These are phyloP conservation scores for Gyps fulvus DNA, from an alignment of 2,113 vertebrate species.

Conservation along the genomic window DNA sequence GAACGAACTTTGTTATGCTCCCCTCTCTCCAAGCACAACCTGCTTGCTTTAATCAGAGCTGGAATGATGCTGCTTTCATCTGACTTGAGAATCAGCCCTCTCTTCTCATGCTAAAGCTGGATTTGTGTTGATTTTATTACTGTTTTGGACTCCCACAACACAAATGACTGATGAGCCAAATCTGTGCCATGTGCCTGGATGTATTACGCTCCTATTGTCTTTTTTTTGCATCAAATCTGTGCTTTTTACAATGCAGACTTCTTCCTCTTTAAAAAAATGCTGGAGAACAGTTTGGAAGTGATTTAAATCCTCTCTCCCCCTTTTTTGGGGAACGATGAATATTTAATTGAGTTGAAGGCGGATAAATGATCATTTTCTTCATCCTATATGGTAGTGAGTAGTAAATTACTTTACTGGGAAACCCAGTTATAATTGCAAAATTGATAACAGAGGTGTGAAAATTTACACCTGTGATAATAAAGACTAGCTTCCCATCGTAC, in stretches of 20 bases:
- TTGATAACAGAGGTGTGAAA: conserved; percentile 66
- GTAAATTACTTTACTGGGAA: conserved; percentile 52
- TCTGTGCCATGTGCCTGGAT: not conserved
- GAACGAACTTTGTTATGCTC: not conserved
- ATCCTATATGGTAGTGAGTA: conserved; percentile 21
- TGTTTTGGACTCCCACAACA: conserved; percentile 31
- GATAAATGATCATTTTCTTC: conserved; percentile 61
- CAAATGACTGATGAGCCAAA: conserved; percentile 57
- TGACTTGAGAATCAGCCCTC: conserved; percentile 28
- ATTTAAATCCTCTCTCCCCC: conserved; percentile 35
- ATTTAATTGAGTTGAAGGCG: conserved; percentile 59
- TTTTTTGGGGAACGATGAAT: conserved; percentile 8
- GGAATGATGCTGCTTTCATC: conserved; percentile 11
- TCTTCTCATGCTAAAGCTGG: not conserved
- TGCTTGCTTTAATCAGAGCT: conserved; percentile 34
- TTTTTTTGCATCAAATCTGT: not conserved
- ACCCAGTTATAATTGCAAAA: conserved; percentile 60
- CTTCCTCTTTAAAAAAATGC: not conserved
- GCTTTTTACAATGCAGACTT: not conserved
- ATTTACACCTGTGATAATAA: conserved; percentile 66
- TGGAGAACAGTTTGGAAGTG: conserved; percentile 23
- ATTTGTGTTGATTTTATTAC: conserved; percentile 59
- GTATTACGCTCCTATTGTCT: not conserved
- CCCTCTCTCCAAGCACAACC: not conserved
- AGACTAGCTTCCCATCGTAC: conserved; percentile 15